Conservation (phyloP, 2,888 invertebrate genomes). For the Synanthedon myopaeformis region DNA sequence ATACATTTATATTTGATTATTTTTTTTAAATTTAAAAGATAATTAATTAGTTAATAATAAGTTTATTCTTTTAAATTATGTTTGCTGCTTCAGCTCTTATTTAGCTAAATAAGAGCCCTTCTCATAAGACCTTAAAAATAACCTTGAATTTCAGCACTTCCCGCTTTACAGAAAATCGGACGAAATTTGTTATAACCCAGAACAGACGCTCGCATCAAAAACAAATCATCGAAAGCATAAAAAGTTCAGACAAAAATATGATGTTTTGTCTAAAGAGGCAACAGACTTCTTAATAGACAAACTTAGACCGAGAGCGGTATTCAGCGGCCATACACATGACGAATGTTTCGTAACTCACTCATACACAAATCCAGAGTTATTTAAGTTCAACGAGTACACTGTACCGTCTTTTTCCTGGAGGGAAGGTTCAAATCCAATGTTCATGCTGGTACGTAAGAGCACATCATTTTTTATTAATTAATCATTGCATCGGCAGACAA, state of each 20-base stretch:
- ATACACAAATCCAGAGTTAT: constrained; percentile 25
- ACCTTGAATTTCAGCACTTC: constrained; percentile 87
- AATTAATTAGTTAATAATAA: too few relatives aligned
- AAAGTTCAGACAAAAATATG: constrained; percentile 84
- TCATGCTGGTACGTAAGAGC: constrained; percentile 78
- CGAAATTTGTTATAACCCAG: constrained; percentile 81
- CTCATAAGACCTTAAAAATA: too few relatives aligned
- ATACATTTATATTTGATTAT: too few relatives aligned
- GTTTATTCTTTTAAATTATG: too few relatives aligned
- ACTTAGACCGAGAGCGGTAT: constrained; percentile 80
- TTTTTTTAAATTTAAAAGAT: too few relatives aligned
- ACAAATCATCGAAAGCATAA: constrained; percentile 69
- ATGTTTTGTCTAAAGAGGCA: constrained; percentile 87
- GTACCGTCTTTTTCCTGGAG: constrained; percentile 97
- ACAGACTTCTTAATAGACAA: constrained; percentile 73
- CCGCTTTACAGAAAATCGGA: constrained; percentile 92
- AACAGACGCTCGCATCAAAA: constrained; percentile 74
- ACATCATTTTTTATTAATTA: not conserved
- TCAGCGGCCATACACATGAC: constrained; percentile 95
- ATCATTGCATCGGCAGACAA: too few relatives aligned
- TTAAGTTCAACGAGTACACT: constrained; percentile 78
- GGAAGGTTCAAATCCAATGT: constrained; percentile 91
- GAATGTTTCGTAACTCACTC: constrained; percentile 78
- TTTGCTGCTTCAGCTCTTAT: too few relatives aligned
- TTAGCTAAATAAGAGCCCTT: too few relatives aligned